Percentiles rank a stretch among this genome's conserved stretches.
These are phyloP conservation scores for Eriosoma lanigerum DNA, from an alignment of 1,140 invertebrate species.

Conservation along the genomic window DNA sequence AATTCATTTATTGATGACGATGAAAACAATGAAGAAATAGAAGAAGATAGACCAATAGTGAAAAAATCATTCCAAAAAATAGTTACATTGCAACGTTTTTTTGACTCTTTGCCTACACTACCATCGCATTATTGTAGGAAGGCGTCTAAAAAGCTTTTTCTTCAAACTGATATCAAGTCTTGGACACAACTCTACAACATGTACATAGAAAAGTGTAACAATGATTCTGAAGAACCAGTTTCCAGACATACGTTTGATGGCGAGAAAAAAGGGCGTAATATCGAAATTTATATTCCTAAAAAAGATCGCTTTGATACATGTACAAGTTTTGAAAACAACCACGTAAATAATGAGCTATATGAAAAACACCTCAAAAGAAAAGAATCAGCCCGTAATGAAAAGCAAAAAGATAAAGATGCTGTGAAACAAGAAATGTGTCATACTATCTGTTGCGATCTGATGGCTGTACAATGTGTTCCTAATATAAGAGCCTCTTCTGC, in stretches of 20 bases:
- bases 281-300: constrained; percentile 10
- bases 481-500: background rate
- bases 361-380: background rate
- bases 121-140: background rate
- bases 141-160: constrained; percentile 1
- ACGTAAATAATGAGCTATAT: background rate
- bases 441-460: constrained; percentile 6
- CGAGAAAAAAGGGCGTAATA: background rate
- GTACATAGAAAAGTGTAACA: background rate
- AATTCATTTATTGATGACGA: constrained; percentile 53
- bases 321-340: constrained; percentile 2
- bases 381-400: background rate
- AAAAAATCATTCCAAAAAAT: background rate
- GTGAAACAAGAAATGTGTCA: background rate
- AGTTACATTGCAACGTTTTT: background rate
- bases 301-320: constrained; percentile 1
- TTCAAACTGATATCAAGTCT: constrained; percentile 6
- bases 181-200: background rate
- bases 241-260: constrained; percentile 3
- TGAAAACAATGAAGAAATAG: background rate
- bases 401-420: constrained; percentile 7
- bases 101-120: background rate
- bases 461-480: background rate
- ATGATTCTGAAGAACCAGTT: background rate
- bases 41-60: background rate